Base-by-base conservation (phyloP, 2,113 vertebrate genomes). In the Procapra przewalskii region DNA sequence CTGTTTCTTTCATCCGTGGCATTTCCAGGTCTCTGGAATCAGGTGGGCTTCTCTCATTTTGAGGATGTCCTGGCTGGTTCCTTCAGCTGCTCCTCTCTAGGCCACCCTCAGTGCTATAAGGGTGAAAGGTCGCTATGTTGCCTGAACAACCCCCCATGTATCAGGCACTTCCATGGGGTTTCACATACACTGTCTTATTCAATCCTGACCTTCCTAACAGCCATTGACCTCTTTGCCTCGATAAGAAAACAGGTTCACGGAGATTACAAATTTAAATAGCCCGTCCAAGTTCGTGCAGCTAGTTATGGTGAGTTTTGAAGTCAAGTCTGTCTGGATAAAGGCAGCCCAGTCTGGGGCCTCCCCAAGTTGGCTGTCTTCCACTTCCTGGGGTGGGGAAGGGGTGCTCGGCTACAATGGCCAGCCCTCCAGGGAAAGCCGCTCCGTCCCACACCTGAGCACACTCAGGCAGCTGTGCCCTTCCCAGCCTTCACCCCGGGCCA, bases 401-500 rank as follows among this genome's bases (percentile, higher is more conserved):
- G 9, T 43, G 5, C 57, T 75, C 52, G 79, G 93, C 36, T 7
- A 29, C 27, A 6, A 0, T 0, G 5, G 16, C 15, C 85, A 2
- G 71, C 14, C 64, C 77, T 79, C 33, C 50, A 71, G 94, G 87
- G 64, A 97, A 95, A 79, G 55, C 75, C 7, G 15, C 55, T 29
- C n/a, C 60, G 59, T 94, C 97, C 97, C 91, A 91, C 91, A 95
- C 52, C 97, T 97, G 89, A 94, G 83, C 89, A 97, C 94, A 97
- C 93, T 40, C 25, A 0, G 23, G 79, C 98, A 98, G 93, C 97
- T 98, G 98, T 0, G 2, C 13, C 86, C 45, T 97, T 98, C 96
- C 88, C 97, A 96, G 94, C 80, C 40, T 50, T 79, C 91, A 84
- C 94, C 71, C 81, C 3, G 9, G 67, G 86, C 29, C 48, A 14